Evolutionary conservation across 1,140 invertebrate genomes (phyloP), one percentile per base, ranked within the genome.

Genomic region (Wasmannia auropunctata): DNA sequence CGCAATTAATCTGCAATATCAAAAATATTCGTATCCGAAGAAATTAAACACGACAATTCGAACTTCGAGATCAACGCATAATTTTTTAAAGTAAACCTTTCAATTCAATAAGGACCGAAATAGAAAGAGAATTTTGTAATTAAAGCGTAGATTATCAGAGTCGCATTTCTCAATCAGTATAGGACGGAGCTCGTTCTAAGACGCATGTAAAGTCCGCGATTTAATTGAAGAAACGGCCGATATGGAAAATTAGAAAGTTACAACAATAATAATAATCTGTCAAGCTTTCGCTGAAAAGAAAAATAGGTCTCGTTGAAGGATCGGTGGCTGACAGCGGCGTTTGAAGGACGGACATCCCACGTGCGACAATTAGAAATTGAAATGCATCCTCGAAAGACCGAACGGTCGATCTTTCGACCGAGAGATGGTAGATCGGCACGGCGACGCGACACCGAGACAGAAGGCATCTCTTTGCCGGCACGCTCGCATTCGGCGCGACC

Each of bases 201-300:
- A 63, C 31, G 37, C 11, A 10, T 2, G 11, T 6, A 63, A 14
- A 54, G 11, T 14, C 46, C 16, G 34, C 34, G 63, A 54, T 80
- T 70, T 69, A 80, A 69, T 67, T 69, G 54, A 67, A 80, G 31
- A 69, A 31, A 80, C n/a, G 51, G 65, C 14, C 22, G 25, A 54
- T 40, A 28, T 37, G 19, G 63, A 80, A 54, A 70, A 80, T 56
- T 80, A 80, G 77, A 80, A 80, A 80, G 77, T 80, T 69, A 54
- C 60, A 34, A 51, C 31, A 34, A 70, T 31, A 77, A 77, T 70
- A 80, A 69, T 40, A 51, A 69, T 80, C 22, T 40, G n/a, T 70
- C 46, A 16, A 28, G 46, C 63, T 80, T 80, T 70, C 77, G 46
- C 77, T n/a, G 63, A 31, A n/a, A n/a, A 54, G 34, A 69, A 54